Evolutionary conservation across 37 sponge, comb jelly and placozoan species (phyloP).

Genomic region (Agelas oroides): DNA sequence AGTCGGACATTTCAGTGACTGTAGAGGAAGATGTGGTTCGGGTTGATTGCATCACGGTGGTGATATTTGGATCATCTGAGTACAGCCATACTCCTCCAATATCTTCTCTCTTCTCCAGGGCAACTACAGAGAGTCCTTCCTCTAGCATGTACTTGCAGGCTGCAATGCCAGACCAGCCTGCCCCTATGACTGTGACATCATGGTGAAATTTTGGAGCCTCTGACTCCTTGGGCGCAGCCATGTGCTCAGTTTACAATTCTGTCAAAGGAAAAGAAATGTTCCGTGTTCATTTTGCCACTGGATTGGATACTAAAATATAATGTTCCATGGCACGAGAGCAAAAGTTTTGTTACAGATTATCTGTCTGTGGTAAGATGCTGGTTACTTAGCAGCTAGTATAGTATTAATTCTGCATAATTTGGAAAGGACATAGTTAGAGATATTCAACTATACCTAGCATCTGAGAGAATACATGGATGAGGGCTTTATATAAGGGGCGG

Average conservation of each 20-base stretch:
- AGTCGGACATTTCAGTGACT: slow-evolving; percentile 93
- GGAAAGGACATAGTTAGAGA: too few species aligned
- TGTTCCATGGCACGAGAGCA: too few species aligned
- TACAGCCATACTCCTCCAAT: slow-evolving; percentile 95
- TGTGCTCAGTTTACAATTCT: neutral
- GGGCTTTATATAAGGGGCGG: too few species aligned
- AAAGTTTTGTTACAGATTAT: too few species aligned
- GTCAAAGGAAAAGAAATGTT: too few species aligned
- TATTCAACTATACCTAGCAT: too few species aligned
- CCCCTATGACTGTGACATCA: slow-evolving; percentile 95
- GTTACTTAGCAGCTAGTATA: too few species aligned
- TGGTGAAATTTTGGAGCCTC: slow-evolving; percentile 32
- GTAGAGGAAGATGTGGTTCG: slow-evolving; percentile 68
- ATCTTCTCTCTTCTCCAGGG: slow-evolving; percentile 83
- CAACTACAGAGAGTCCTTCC: slow-evolving; percentile 86
- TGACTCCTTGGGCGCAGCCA: neutral
- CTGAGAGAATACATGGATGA: too few species aligned
- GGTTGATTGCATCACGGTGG: slow-evolving; percentile 84
- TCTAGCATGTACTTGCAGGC: slow-evolving; percentile 89
- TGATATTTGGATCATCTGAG: slow-evolving; percentile 68
- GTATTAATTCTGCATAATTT: too few species aligned
- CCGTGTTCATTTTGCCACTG: too few species aligned
- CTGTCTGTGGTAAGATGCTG: too few species aligned
- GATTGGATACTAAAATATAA: too few species aligned
- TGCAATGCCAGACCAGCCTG: slow-evolving; percentile 88